Conservation (phyloP, 2,888 invertebrate genomes). For the Pristionchus fissidentatus region DNA sequence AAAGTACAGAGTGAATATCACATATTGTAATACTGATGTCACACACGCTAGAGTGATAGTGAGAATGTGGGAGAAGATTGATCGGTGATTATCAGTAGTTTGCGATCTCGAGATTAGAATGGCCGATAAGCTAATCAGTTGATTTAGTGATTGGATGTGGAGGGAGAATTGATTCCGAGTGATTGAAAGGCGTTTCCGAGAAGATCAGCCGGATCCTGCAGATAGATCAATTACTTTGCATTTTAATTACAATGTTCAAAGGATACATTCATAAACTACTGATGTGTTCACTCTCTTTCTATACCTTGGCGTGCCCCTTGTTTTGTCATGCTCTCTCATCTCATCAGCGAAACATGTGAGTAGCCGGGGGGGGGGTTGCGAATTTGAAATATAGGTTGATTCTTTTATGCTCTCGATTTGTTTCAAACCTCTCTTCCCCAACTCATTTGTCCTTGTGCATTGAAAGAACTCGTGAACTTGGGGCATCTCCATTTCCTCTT, state of each 20-base stretch:
- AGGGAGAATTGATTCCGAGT: not conserved
- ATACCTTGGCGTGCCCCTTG: not conserved
- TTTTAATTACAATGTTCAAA: not conserved
- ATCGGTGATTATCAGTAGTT: too few relatives aligned
- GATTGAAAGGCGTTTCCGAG: not conserved
- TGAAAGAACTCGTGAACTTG: constrained; percentile 16
- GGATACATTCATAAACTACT: not conserved
- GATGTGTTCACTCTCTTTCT: not conserved
- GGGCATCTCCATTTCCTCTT: constrained; percentile 22
- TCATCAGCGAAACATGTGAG: too few relatives aligned
- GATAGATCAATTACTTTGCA: not conserved
- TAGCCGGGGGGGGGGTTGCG: not conserved
- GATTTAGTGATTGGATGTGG: not conserved
- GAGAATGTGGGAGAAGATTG: too few relatives aligned
- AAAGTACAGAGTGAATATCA: not conserved
- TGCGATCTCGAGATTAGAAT: too few relatives aligned
- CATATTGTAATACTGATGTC: not conserved
- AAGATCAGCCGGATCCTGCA: not conserved
- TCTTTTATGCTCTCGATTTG: not conserved
- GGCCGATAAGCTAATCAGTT: too few relatives aligned
- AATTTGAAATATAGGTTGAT: not conserved
- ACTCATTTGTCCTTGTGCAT: not conserved
- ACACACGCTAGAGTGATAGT: too few relatives aligned
- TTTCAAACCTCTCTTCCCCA: not conserved
- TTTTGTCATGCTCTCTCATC: not conserved